Base-by-base conservation (phyloP, 2,888 invertebrate genomes). In the Lasioglossum malachurum region DNA sequence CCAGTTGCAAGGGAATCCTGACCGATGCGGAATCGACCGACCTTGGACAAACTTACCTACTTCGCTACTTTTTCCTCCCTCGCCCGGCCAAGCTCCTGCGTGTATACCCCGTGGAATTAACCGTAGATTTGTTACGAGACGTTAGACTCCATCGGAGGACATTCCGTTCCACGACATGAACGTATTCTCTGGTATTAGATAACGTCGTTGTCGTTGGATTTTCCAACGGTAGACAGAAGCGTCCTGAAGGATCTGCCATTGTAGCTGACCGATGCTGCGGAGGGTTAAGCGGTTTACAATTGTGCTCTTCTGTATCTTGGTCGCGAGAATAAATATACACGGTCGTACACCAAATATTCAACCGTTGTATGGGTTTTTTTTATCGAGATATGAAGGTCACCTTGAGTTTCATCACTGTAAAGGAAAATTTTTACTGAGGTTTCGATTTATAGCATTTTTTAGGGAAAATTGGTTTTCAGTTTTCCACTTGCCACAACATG, bases 61-160 rank as follows among this genome's bases (percentile, higher is more conserved):
- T 64, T 67, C 78, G 53, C 60, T 12, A 73, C 31, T 27, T 74
- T 78, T 64, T 69, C 71, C 44, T 16, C 69, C 69, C 71, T 14
- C n/a, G 4, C 4, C 27, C 12, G 19, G 46, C 74, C 41, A n/a
- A 8, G 31, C 64, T 31, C 31, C 19, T 67, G 31, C 80, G 57
- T 78, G 78, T 76, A 87, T 82, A 84, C 79, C 84, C 78, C 80
- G 60, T 14, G 80, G 80, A 87, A 90, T 89, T 87, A 89, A 82
- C 78, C 80, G 76, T 78, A 88, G 85, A 90, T 88, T 85, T 83
- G 83, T 81, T 67, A 75, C 57, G 27, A 72, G 4, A 75, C 60
- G 67, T 53, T 80, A 35, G 31, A 60, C 41, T 12, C 64, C 4
- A 2, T 27, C 67, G n/a, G 14, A 27, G 35, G 14, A 64, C 74